These are phyloP conservation scores for Aporophyla lueneburgensis DNA, from an alignment of 2,888 invertebrate species.

Conservation along the genomic window DNA sequence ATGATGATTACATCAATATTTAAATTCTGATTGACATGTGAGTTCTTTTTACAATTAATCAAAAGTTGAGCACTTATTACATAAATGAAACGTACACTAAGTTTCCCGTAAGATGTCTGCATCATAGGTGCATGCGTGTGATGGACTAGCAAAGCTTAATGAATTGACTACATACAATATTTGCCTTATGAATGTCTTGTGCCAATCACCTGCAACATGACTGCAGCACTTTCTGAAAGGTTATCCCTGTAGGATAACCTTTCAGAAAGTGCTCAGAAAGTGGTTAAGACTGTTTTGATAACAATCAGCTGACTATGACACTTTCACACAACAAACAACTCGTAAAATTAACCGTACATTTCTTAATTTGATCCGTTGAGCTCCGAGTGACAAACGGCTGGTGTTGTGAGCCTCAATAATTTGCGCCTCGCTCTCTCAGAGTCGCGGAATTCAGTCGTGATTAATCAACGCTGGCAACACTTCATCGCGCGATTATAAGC, in stretches of 20 bases:
- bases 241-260: background rate
- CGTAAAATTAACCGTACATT: conserved; percentile 63
- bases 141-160: background rate
- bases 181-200: background rate
- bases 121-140: no score
- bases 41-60: background rate
- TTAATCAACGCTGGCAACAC: conserved; percentile 87
- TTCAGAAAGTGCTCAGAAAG: no score
- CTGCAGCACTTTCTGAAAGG: background rate
- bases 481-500: conserved; percentile 90
- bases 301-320: background rate
- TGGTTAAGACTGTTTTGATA: background rate
- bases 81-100: no score
- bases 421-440: conserved; percentile 65
- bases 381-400: conserved; percentile 67
- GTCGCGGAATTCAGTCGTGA: conserved; percentile 79
- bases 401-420: conserved; percentile 69
- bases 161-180: background rate
- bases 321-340: conserved; percentile 35
- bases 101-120: no score
- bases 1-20: background rate
- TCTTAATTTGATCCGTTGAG: conserved; percentile 71
- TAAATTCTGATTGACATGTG: background rate
- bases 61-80: background rate
- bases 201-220: background rate